These are phyloP conservation scores for Tarsius wallacei DNA, from an alignment of 2,797 vertebrate species.

Conservation along the genomic window DNA sequence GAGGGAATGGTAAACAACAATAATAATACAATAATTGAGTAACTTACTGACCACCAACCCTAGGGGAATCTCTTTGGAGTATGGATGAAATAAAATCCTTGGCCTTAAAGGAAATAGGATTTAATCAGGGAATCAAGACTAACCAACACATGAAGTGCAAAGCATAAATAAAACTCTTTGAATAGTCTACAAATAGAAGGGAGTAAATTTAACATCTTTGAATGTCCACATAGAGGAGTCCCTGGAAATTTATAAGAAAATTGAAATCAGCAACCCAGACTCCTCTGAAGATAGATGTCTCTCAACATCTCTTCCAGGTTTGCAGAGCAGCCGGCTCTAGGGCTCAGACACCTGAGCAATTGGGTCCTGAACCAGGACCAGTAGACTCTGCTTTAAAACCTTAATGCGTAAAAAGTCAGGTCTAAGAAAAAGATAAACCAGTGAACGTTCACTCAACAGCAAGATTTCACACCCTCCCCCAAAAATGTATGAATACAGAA, in stretches of 20 bases:
- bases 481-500: neutral
- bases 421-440: neutral
- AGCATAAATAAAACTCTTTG: neutral
- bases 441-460: neutral
- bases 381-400: neutral
- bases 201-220: neutral
- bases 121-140: neutral
- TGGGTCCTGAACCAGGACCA: neutral
- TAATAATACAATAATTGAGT: neutral
- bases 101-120: neutral
- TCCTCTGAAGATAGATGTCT: neutral
- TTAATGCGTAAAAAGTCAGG: neutral
- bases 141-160: neutral
- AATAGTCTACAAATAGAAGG: neutral
- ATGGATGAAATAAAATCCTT: neutral
- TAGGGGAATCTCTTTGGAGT: neutral
- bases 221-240: neutral
- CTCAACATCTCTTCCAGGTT: neutral
- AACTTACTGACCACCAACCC: neutral
- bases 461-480: neutral
- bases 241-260: neutral
- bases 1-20: neutral
- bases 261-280: neutral
- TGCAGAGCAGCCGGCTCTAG: neutral
- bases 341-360: neutral